phyloP scores from a whole-genome alignment of 2,888 invertebrate genomes.

The Eledona agricola region DNA sequence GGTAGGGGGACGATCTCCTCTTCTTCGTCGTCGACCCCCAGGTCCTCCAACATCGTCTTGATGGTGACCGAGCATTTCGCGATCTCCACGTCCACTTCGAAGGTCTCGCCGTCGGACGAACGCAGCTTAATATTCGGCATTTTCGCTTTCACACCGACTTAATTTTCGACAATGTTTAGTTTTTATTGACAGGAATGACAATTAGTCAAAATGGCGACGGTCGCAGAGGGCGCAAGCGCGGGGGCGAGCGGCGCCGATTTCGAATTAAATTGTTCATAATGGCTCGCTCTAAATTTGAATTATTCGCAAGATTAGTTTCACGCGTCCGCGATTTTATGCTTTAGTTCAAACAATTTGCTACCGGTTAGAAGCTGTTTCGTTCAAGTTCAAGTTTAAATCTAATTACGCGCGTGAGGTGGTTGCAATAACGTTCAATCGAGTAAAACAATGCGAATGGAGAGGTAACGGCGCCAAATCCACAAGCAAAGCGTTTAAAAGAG shows the following conservation, averaged over 20 bases:
- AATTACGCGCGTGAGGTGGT: not conserved
- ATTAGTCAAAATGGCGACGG: conserved; percentile 9
- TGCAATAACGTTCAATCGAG: not conserved
- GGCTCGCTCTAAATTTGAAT: no score
- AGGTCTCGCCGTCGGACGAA: conserved; percentile 94
- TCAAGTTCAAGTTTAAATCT: conserved; percentile 2
- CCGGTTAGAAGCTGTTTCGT: no score
- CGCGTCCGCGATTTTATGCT: no score
- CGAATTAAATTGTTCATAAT: conserved; percentile 8
- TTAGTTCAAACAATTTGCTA: no score
- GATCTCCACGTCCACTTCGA: conserved; percentile 95
- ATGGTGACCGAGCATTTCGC: conserved; percentile 98
- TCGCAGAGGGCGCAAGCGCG: conserved; percentile 4
- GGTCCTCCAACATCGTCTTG: conserved; percentile 97
- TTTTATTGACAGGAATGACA: conserved; percentile 1
- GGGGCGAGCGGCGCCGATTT: conserved; percentile 2
- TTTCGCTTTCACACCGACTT: conserved; percentile 6
- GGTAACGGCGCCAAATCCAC: conserved; percentile 5
- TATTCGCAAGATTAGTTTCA: no score
- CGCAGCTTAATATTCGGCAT: conserved; percentile 96
- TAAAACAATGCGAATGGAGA: not conserved
- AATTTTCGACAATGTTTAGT: conserved; percentile 15
- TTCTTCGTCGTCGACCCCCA: conserved; percentile 90
- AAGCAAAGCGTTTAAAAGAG: conserved; percentile 27
- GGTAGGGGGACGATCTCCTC: conserved; percentile 96